Evolutionary conservation across 1,140 invertebrate genomes (phyloP).

Genomic region (Caenorhabditis remanei): DNA sequence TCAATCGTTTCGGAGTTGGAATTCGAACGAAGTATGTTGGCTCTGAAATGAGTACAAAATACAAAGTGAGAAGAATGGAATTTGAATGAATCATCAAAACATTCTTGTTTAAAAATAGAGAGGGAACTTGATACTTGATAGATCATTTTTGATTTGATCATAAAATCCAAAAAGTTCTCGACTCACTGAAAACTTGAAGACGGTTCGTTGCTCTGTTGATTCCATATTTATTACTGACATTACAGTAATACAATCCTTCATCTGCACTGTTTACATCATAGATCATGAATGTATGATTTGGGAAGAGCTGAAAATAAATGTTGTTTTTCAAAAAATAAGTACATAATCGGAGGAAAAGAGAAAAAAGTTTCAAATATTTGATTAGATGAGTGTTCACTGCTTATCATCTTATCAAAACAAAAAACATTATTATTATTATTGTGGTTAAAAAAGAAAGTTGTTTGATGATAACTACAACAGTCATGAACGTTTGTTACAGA

Average conservation of each 20-base stretch:
- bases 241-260: conserved; percentile 89
- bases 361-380: conserved; percentile 18
- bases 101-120: too few species aligned
- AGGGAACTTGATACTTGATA: too few species aligned
- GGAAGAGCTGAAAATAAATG: conserved; percentile 81
- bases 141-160: not conserved
- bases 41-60: conserved; percentile 66
- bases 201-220: conserved; percentile 84
- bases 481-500: conserved; percentile 1
- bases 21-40: conserved; percentile 74
- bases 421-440: not conserved
- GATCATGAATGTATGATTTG: conserved; percentile 88
- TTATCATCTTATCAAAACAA: not conserved
- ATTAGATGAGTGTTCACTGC: conserved; percentile 3
- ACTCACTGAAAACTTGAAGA: conserved; percentile 86
- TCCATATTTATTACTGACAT: conserved; percentile 93
- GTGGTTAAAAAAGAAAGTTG: not conserved
- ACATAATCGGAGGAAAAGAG: not conserved
- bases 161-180: conserved; percentile 20
- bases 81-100: too few species aligned
- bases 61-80: not conserved
- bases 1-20: conserved; percentile 86
- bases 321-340: not conserved
- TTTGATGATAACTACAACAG: not conserved
- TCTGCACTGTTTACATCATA: conserved; percentile 87